Evolutionary conservation across 2,113 vertebrate species (phyloP).

Genomic region (Trinectes maculatus): DNA sequence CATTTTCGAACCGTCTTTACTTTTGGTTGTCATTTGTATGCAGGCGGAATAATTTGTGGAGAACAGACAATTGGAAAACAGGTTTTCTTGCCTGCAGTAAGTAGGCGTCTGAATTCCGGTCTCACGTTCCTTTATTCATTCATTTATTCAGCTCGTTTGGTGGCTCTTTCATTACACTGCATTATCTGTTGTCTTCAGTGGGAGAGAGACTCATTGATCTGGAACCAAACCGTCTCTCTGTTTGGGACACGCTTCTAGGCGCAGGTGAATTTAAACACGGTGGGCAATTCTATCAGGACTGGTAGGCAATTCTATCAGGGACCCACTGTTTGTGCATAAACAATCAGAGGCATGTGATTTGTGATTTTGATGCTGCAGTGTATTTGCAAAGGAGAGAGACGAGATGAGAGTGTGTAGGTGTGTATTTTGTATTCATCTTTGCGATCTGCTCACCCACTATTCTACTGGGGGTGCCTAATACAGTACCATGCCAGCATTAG

Average conservation of each 20-base stretch:
- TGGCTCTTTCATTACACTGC: conserved; percentile 82
- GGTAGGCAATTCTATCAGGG: conserved; percentile 81
- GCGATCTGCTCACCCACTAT: conserved; percentile 82
- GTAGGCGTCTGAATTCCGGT: conserved; percentile 80
- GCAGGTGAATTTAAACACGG: conserved; percentile 83
- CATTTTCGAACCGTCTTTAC: conserved; percentile 62
- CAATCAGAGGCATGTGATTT: conserved; percentile 82
- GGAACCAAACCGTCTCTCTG: conserved; percentile 82
- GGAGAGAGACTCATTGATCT: conserved; percentile 83
- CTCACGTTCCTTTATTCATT: conserved; percentile 83
- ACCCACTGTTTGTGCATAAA: conserved; percentile 82
- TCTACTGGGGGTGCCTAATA: conserved; percentile 83
- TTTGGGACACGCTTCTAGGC: conserved; percentile 81
- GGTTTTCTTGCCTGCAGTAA: conserved; percentile 79
- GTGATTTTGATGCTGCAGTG: conserved; percentile 80
- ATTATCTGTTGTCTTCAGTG: conserved; percentile 83
- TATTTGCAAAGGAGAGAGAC: conserved; percentile 78
- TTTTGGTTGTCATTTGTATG: conserved; percentile 77
- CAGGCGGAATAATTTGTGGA: conserved; percentile 77
- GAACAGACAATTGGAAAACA: conserved; percentile 80
- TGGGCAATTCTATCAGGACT: conserved; percentile 81
- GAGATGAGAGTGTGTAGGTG: conserved; percentile 79
- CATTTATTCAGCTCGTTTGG: conserved; percentile 84
- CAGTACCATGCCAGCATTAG: conserved; percentile 82
- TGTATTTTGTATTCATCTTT: conserved; percentile 83